Evolutionary conservation across 2,888 invertebrate genomes (phyloP).

Genomic region (Aleiodes alternator): DNA sequence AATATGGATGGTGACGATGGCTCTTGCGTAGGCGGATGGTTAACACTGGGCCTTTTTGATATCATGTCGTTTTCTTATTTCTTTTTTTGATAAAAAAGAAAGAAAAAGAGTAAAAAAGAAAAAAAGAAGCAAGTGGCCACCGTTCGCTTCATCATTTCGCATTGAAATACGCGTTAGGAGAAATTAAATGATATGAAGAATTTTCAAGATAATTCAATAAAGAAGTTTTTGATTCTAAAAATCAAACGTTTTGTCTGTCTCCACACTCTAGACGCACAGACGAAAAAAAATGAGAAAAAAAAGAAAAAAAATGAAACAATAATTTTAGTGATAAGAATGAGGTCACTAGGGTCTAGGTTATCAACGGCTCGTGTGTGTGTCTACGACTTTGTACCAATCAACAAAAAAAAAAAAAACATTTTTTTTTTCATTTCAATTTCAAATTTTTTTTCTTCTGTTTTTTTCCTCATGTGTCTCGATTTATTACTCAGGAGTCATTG

Average conservation of each 20-base stretch:
- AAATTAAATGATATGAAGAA: conserved; percentile 16
- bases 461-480: too few species aligned
- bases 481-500: too few species aligned
- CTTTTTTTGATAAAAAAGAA: too few species aligned
- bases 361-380: conserved; percentile 34
- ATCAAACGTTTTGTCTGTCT: conserved; percentile 14
- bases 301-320: background rate
- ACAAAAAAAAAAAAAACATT: conserved; percentile 21
- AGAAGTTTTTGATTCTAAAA: conserved; percentile 10
- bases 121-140: conserved; percentile 19
- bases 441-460: conserved; percentile 5
- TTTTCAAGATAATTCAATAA: conserved; percentile 21
- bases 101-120: too few species aligned
- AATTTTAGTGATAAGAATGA: conserved; percentile 46
- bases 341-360: conserved; percentile 48
- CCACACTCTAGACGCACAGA: background rate
- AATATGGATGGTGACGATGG: conserved; percentile 59
- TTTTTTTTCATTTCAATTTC: conserved; percentile 2
- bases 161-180: background rate
- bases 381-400: conserved; percentile 35
- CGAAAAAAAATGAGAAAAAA: background rate
- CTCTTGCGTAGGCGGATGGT: conserved; percentile 68
- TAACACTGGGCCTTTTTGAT: conserved; percentile 65
- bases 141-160: background rate
- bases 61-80: conserved; percentile 43